Conservation (phyloP, 2,113 vertebrate genomes). For the Halichoerus grypus region DNA sequence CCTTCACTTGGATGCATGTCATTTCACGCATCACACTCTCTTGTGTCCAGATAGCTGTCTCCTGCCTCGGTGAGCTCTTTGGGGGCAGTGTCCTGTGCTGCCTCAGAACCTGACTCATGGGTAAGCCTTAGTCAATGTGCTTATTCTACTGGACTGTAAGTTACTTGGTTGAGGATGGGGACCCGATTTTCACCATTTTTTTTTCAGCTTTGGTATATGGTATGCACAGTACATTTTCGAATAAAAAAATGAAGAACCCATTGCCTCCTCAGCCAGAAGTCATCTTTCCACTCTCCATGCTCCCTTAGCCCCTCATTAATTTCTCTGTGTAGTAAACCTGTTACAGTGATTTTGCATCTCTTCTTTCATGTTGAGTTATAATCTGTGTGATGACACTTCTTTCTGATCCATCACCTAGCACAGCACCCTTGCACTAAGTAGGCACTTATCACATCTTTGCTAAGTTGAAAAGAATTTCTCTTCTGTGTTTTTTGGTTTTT, state of each 20-base stretch:
- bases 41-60: background rate
- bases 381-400: background rate
- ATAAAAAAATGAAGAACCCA: background rate
- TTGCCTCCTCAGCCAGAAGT: background rate
- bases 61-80: background rate
- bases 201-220: background rate
- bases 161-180: background rate
- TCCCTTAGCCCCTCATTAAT: background rate
- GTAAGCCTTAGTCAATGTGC: background rate
- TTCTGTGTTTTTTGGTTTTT: background rate
- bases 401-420: background rate
- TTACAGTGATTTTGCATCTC: background rate
- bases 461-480: slow-evolving; percentile 10
- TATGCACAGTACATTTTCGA: background rate
- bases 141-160: background rate
- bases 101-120: background rate
- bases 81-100: background rate
- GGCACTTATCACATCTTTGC: background rate
- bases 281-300: background rate
- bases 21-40: background rate
- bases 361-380: background rate
- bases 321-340: background rate
- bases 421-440: background rate
- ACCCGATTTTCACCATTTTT: background rate
- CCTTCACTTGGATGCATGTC: background rate